Conservation (phyloP, 2,113 vertebrate genomes). For the Python bivittatus region DNA sequence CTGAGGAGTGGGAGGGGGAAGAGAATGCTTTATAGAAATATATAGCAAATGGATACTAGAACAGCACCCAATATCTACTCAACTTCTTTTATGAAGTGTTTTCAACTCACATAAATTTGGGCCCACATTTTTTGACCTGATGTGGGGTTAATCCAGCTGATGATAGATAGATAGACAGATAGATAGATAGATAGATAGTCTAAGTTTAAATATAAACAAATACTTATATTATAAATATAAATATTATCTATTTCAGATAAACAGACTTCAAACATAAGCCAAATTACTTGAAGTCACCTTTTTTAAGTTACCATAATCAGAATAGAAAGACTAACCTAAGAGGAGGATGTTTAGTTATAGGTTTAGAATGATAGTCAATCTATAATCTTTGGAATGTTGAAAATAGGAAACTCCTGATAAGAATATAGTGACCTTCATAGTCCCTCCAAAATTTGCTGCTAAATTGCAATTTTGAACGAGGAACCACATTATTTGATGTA, state of each 20-base stretch:
- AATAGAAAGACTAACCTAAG: not conserved
- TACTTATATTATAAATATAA: not conserved
- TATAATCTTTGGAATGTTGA: not conserved
- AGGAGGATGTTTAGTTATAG: not conserved
- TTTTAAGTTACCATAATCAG: not conserved
- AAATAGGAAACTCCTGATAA: not conserved
- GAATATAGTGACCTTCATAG: not conserved
- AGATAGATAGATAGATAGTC: not conserved
- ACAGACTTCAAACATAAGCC: not conserved
- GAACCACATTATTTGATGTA: not conserved
- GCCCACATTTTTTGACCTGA: not conserved
- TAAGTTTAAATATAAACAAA: not conserved
- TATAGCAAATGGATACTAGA: not conserved
- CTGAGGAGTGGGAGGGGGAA: not conserved
- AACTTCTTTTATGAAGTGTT: not conserved
- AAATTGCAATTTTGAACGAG: not conserved
- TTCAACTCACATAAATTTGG: not conserved
- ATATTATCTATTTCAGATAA: not conserved
- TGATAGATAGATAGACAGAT: too few relatives aligned
- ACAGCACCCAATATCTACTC: not conserved
- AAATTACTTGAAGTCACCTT: not conserved
- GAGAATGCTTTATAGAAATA: not conserved
- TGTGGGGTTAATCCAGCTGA: not conserved
- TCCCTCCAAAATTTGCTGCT: not conserved
- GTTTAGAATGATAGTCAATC: not conserved